A percentile compares a stretch with the other conserved stretches of the same genome.
Evolutionary conservation across 2,113 vertebrate genomes (phyloP).

Genomic region (Illadopsis cleaveri): DNA sequence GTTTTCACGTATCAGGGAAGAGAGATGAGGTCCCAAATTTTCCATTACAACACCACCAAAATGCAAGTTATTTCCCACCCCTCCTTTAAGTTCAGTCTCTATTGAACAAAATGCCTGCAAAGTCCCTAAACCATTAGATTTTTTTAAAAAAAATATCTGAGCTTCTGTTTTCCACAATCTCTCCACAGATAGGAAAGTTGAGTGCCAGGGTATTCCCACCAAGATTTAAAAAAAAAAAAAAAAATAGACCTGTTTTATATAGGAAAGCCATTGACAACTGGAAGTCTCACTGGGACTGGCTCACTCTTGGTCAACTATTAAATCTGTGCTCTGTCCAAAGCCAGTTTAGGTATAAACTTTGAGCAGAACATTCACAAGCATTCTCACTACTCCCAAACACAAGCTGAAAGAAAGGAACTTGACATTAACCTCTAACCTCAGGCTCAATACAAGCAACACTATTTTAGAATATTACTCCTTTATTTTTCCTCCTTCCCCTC

Average conservation of each 20-base stretch:
- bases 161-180: not conserved
- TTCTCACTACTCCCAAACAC: not conserved
- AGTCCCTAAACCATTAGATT: not conserved
- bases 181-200: not conserved
- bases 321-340: not conserved
- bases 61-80: not conserved
- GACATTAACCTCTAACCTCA: not conserved
- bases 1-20: fast-evolving
- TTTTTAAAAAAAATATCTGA: not conserved
- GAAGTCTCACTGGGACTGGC: not conserved
- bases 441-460: not conserved
- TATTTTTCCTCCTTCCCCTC: not conserved
- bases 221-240: not conserved
- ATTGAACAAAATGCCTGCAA: not conserved
- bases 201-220: not conserved
- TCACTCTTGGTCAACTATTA: not conserved
- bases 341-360: not conserved
- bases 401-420: not conserved
- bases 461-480: not conserved
- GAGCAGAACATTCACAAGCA: not conserved
- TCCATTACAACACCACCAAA: not conserved
- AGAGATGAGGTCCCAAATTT: not conserved
- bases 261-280: not conserved
- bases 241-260: not conserved
- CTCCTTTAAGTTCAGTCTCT: not conserved